Evolutionary conservation across 2,888 invertebrate species (phyloP).

Genomic region (Sepioteuthis lessoniana): DNA sequence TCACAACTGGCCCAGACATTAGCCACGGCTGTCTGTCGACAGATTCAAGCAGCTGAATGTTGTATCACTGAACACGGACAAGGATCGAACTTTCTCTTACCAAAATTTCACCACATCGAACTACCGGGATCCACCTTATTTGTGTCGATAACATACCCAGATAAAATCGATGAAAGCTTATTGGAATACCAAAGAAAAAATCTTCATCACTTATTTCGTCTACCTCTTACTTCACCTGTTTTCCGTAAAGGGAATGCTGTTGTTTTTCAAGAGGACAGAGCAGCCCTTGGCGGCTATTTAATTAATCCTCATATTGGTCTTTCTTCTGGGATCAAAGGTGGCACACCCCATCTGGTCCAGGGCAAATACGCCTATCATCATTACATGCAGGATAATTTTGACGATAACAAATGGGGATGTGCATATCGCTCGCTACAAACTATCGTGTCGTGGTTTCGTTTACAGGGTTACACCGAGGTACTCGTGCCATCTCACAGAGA

Average conservation of each 20-base stretch:
- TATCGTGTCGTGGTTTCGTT: constrained; percentile 92
- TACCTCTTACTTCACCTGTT: constrained; percentile 82
- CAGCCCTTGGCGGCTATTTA: constrained; percentile 77
- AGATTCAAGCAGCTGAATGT: background rate
- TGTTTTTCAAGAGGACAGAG: constrained; percentile 62
- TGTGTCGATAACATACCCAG: constrained; percentile 21
- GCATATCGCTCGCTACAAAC: constrained; percentile 98
- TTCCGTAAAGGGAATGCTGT: constrained; percentile 84
- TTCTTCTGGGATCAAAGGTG: constrained; percentile 60
- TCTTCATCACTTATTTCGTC: constrained; percentile 83
- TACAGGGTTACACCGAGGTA: constrained; percentile 77
- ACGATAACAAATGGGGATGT: constrained; percentile 99
- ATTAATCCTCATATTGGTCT: constrained; percentile 85
- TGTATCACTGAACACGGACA: constrained; percentile 36
- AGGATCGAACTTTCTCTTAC: constrained; percentile 38
- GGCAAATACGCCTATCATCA: constrained; percentile 96
- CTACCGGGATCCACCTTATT: background rate
- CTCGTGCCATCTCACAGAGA: constrained; percentile 83
- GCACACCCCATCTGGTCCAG: constrained; percentile 78
- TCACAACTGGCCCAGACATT: background rate
- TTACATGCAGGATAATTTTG: constrained; percentile 90
- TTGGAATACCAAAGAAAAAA: constrained; percentile 80
- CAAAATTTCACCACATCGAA: constrained; percentile 14
- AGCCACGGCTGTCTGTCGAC: constrained; percentile 14
- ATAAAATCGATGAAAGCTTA: constrained; percentile 34